Percentiles rank a stretch among this genome's conserved stretches.
phyloP scores from a whole-genome alignment of 2,113 vertebrate genomes.

The Tychaedon coryphoeus region DNA sequence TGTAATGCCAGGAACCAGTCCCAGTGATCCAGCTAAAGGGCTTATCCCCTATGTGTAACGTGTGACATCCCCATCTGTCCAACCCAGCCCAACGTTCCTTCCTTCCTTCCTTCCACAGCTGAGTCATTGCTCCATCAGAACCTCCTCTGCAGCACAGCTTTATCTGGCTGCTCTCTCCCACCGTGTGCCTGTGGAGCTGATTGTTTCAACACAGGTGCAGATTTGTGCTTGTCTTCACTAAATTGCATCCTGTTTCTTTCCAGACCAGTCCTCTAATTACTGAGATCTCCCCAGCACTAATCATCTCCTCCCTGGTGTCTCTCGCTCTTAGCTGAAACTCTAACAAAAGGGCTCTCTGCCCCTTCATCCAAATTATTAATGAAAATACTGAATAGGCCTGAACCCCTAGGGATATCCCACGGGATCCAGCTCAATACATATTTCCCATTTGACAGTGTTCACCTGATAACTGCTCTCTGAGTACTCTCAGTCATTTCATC shows the following conservation, averaged over 20 bases:
- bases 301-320: neutral
- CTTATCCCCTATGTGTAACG: rapidly evolving
- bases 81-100: neutral
- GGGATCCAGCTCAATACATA: neutral
- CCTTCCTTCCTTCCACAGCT: neutral
- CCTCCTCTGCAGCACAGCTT: neutral
- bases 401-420: neutral
- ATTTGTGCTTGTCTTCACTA: neutral
- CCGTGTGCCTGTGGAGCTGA: neutral
- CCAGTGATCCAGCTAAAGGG: neutral
- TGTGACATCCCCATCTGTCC: rapidly evolving
- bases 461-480: neutral
- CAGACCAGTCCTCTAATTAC: constrained; percentile 2
- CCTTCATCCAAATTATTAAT: neutral
- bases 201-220: neutral
- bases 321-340: neutral
- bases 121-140: neutral
- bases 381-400: neutral
- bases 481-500: neutral
- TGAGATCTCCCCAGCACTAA: neutral
- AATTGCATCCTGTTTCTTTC: constrained; percentile 22
- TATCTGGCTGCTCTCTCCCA: neutral
- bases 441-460: neutral
- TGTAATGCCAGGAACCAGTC: neutral
- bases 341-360: neutral